phyloP scores from a whole-genome alignment of 2,797 vertebrate genomes.

The Galago senegalensis region DNA sequence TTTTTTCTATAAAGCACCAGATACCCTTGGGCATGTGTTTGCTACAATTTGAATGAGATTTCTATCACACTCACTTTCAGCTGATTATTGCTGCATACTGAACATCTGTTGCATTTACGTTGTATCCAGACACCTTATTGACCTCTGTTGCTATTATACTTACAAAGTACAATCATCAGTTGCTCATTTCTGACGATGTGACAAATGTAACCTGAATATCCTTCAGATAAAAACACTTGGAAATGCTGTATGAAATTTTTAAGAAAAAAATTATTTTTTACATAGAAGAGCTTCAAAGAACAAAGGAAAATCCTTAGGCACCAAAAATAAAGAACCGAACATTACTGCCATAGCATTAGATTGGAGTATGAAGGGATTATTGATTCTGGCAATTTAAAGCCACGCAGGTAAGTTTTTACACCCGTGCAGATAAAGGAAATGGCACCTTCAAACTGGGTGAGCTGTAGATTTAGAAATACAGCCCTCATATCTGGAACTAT shows the following conservation, averaged over 20 bases:
- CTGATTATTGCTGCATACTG: neutral
- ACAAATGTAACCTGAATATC: neutral
- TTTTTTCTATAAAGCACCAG: neutral
- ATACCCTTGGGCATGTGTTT: neutral
- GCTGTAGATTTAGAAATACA: neutral
- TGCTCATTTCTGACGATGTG: neutral
- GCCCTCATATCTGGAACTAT: neutral
- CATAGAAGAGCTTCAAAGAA: neutral
- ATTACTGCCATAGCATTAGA: neutral
- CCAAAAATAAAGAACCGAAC: neutral
- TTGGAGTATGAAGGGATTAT: neutral
- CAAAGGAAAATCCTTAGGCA: neutral
- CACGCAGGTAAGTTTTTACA: neutral
- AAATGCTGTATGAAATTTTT: neutral
- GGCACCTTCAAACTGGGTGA: neutral
- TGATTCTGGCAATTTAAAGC: neutral
- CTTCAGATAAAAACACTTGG: neutral
- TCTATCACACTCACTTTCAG: neutral
- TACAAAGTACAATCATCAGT: neutral
- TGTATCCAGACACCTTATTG: neutral
- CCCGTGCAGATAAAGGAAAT: neutral
- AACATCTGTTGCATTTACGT: conserved; percentile 29
- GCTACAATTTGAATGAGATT: conserved; percentile 23
- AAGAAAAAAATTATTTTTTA: neutral
- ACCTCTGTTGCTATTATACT: neutral